Evolutionary conservation across 2,797 vertebrate species (phyloP), one percentile per base, ranked within the genome.

Genomic region (Gambelia wislizenii): DNA sequence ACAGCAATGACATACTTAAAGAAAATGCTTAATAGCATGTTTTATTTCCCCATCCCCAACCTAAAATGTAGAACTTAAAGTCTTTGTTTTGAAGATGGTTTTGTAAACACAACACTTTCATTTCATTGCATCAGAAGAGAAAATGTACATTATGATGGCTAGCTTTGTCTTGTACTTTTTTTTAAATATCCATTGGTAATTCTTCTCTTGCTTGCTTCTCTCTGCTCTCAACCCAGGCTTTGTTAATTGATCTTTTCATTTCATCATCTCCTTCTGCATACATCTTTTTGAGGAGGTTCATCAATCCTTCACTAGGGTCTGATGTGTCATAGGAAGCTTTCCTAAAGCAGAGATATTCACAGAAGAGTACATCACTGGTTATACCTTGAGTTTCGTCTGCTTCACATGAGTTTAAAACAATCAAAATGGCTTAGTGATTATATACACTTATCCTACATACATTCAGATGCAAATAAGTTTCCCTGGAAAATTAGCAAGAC

Each of bases 181-280:
- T 89, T 98, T 94, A 99, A 44, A 99, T 95, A 95, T 98, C 98
- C 96, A 96, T 93, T 7, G 96, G 95, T 79, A 97, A 97, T 44
- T 98, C 98, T 85, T 97, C 98, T 97, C 96, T 98, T 72, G 96
- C 93, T 95, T 99, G 99, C 96, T 99, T 99, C 92, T 99, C 99
- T 94, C 99, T 98, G 72, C 98, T 99, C 96, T 99, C 99, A 20
- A 98, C 96, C 99, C 99, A 99, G 69, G 98, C 99, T 97, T 99
- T 99, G 96, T 98, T 99, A 96, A 99, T 98, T 80, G 98, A 99
- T 94, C 98, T 98, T 93, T 99, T 99, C 98, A 99, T 99, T 56
- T 99, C 99, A n/a, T 99, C 99, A 8, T 99, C 98, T 81, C 99
- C 99, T 16, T 99, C 99, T 0, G 98, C 96, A 83, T 99, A 99